Base-by-base conservation (phyloP, 2,888 invertebrate genomes). In the Clanis bilineata region DNA sequence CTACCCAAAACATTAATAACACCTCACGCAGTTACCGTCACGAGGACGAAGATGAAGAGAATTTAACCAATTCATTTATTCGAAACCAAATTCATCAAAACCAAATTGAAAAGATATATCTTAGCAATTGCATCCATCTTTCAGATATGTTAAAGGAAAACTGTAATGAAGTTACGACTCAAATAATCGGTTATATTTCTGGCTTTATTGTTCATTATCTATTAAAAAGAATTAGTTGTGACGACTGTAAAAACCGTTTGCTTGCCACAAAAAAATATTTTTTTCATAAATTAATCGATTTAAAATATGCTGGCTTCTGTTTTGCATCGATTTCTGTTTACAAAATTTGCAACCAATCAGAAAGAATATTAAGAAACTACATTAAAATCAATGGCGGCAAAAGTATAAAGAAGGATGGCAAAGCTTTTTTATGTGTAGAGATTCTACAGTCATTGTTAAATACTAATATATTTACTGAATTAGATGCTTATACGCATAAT, bases 331-430 rank as follows among this genome's bases (percentile, higher is more conserved):
- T 15, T 7, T 28, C 10, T 18, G 41, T 41, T 2, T 57, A 28
- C 28, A 21, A 57, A 9, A 22, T 57, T 12, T 57, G 57, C 21
- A 57, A 32, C 15, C 44, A 25, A 44, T 21, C 57, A 12, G 57
- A 57, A 57, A 15, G 44, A 5, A 21, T 57, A 15, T 32, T 57
- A 18, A 7, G 57, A 15, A 28, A 57, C 18, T 44, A 3, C 32
- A 7, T 44, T 32, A 15, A 12, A 3, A 10, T 44, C 10, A 57
- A 32, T 32, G 57, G 57, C 3, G 57, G 43, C 22, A 57, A 57
- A 44, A 1, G 44, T 10, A 28, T 57, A 39, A 45, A 51, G 18
- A 25, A 51, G 3, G 21, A 44, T 44, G 10, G 10, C 9, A 44
- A 22, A 21, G 10, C 21, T 1, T 1, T 44, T 22, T 9, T 44